Evolutionary conservation across 2,888 invertebrate species (phyloP).

Genomic region (Hirtodrosophila confusa): DNA sequence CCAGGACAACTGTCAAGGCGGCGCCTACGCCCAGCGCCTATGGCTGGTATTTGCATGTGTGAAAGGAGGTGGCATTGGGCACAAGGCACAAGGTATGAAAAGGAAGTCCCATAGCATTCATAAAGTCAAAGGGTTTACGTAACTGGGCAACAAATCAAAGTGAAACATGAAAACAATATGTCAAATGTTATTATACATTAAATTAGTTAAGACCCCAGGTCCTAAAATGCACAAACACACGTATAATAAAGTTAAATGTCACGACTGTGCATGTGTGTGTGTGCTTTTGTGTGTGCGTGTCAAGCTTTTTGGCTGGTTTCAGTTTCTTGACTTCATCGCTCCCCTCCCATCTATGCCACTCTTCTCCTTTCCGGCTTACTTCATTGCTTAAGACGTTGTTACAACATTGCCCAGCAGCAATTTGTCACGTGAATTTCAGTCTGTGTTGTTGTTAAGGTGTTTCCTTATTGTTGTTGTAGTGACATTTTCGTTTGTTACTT

Average conservation of each 20-base stretch:
- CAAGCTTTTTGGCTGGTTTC: slow-evolving; percentile 18
- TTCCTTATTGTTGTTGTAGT: slow-evolving; percentile 27
- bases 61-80: slow-evolving; percentile 13
- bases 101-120: not conserved
- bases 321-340: slow-evolving; percentile 16
- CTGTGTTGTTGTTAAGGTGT: slow-evolving; percentile 26
- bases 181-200: slow-evolving; percentile 82
- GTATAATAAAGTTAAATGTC: slow-evolving; percentile 68
- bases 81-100: not conserved
- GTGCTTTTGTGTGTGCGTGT: slow-evolving; percentile 37
- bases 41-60: slow-evolving; percentile 48
- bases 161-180: slow-evolving; percentile 79
- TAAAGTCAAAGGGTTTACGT: slow-evolving; percentile 43
- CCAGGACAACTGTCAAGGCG: slow-evolving; percentile 26
- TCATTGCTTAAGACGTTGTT: slow-evolving; percentile 48
- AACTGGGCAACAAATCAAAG: slow-evolving; percentile 72
- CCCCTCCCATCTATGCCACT: not conserved
- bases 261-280: slow-evolving; percentile 17
- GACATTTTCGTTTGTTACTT: slow-evolving; percentile 51
- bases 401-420: slow-evolving; percentile 66
- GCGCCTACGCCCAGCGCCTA: slow-evolving; percentile 34
- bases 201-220: slow-evolving; percentile 74
- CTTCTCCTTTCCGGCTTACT: slow-evolving; percentile 4
- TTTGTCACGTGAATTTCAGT: slow-evolving; percentile 71
- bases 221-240: slow-evolving; percentile 44